These are phyloP conservation scores for Gambusia holbrooki DNA, from an alignment of 2,113 vertebrate species.

Conservation along the genomic window DNA sequence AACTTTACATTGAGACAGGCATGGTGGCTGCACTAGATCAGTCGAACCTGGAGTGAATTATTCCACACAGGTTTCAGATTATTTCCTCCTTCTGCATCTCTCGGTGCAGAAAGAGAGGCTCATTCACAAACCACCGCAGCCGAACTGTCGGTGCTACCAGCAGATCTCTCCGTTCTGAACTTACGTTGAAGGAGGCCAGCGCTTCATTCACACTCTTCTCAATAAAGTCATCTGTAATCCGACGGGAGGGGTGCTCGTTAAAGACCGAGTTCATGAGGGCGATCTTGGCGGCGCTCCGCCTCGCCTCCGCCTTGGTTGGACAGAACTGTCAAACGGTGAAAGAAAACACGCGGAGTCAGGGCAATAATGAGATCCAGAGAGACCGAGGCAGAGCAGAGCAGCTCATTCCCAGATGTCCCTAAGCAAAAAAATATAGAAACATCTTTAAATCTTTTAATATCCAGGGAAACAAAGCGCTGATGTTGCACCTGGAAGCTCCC, in stretches of 20 bases:
- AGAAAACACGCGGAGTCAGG: slow-evolving; percentile 1
- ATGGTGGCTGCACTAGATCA: no score
- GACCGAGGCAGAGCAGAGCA: neutral
- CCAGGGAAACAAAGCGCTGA: neutral
- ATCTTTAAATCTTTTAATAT: neutral
- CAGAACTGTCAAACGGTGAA: slow-evolving; percentile 85
- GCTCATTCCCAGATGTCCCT: neutral
- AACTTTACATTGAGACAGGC: no score
- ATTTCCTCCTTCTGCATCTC: no score
- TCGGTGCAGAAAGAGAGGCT: no score
- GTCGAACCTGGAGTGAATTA: no score
- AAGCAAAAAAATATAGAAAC: neutral
- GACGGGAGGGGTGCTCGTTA: slow-evolving; percentile 95
- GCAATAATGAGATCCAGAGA: neutral
- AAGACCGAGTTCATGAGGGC: slow-evolving; percentile 98
- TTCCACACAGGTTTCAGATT: no score
- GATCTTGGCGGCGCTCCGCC: slow-evolving; percentile 95
- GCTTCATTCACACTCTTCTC: slow-evolving; percentile 97
- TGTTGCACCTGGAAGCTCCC: slow-evolving; percentile 94
- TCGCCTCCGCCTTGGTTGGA: slow-evolving; percentile 94
- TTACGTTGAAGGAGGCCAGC: slow-evolving; percentile 93
- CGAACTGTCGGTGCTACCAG: neutral
- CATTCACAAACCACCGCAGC: neutral
- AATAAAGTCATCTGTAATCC: slow-evolving; percentile 96
- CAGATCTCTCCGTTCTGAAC: slow-evolving; percentile 31